A percentile compares a stretch with the other conserved stretches of the same genome.
Conservation (phyloP, 2,113 vertebrate genomes). For the Scolopax mira region DNA sequence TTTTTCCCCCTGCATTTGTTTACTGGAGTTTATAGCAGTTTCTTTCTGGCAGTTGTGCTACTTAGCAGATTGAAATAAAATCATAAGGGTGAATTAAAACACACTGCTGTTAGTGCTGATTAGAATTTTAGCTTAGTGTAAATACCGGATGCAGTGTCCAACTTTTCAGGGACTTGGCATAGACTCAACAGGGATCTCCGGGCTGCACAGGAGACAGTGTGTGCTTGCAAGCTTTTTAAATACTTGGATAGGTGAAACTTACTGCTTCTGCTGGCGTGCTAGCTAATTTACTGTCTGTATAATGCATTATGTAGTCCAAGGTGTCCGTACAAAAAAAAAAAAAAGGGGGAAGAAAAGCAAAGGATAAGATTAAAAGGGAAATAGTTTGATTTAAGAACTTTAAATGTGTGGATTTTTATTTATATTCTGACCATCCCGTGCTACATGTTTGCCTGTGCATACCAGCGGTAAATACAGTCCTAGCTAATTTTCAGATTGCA, state of each 20-base stretch:
- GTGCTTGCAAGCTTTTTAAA: slow-evolving; percentile 73
- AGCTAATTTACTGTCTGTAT: slow-evolving; percentile 46
- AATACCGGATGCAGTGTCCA: slow-evolving; percentile 87
- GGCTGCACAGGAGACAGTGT: slow-evolving; percentile 76
- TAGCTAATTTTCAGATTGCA: neutral
- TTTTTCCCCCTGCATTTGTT: slow-evolving; percentile 73
- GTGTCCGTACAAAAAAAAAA: neutral
- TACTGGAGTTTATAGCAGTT: slow-evolving; percentile 83
- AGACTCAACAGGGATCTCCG: slow-evolving; percentile 78
- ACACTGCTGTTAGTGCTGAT: slow-evolving; percentile 81
- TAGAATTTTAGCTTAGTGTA: slow-evolving; percentile 83
- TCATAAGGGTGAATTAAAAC: slow-evolving; percentile 86
- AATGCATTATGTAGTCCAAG: slow-evolving; percentile 41
- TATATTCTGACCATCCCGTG: neutral
- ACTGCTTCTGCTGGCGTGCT: slow-evolving; percentile 47
- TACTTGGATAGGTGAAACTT: slow-evolving; percentile 74
- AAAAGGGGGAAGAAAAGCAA: neutral
- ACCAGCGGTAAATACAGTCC: neutral
- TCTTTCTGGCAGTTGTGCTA: slow-evolving; percentile 83
- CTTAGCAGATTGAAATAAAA: slow-evolving; percentile 86
- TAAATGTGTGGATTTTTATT: neutral
- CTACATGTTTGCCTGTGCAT: neutral
- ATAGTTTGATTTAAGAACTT: neutral
- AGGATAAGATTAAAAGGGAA: slow-evolving; percentile 15
- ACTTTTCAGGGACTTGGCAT: slow-evolving; percentile 84